These are phyloP conservation scores for Polypedilum vanderplanki DNA, from an alignment of 1,140 invertebrate genomes.

Conservation along the genomic window DNA sequence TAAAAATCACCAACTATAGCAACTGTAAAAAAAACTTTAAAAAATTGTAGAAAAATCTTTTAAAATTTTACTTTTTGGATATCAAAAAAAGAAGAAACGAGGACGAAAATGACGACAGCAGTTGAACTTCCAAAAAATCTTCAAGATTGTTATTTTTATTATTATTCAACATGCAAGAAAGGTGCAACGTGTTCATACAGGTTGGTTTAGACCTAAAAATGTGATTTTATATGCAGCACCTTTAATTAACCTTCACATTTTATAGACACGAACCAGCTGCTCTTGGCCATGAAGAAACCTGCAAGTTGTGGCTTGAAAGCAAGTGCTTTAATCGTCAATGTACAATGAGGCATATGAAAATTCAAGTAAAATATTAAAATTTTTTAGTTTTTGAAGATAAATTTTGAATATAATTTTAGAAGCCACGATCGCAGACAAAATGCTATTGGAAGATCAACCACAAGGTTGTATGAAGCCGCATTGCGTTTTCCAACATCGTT, in stretches of 20 bases:
- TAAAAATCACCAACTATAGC: not conserved
- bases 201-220: not conserved
- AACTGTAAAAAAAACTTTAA: not conserved
- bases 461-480: constrained; percentile 74
- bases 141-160: constrained; percentile 78
- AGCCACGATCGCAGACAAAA: constrained; percentile 70
- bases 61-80: not conserved
- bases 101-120: constrained; percentile 38
- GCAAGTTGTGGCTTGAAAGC: constrained; percentile 71
- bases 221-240: no score
- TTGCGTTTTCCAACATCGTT: constrained; percentile 69
- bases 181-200: constrained; percentile 65
- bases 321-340: constrained; percentile 68
- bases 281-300: constrained; percentile 70
- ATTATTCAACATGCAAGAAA: constrained; percentile 72
- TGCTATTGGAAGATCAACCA: constrained; percentile 81
- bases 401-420: constrained; percentile 47
- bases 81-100: not conserved
- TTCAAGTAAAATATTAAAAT: constrained; percentile 42
- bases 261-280: constrained; percentile 71
- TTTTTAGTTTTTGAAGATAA: constrained; percentile 28
- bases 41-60: not conserved
- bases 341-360: constrained; percentile 74
- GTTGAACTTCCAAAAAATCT: constrained; percentile 55
- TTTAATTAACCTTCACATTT: not conserved